Base-by-base conservation (phyloP, 1,140 invertebrate species). In the Achroia grisella region DNA sequence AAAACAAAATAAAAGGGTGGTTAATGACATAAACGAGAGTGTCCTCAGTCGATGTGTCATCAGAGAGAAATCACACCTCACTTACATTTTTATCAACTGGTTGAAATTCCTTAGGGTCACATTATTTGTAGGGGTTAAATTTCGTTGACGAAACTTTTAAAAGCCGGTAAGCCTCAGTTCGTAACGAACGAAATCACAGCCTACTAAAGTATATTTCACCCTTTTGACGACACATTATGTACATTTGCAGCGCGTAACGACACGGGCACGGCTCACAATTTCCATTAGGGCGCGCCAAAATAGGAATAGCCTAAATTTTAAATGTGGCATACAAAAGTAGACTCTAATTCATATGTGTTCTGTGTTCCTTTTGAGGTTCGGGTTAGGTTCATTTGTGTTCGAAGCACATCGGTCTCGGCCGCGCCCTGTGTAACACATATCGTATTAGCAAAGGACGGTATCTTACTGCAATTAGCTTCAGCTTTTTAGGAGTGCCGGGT, bases 151-250 rank as follows among this genome's bases (percentile, higher is more conserved):
- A 67, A 75, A 80, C 62, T 77, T 76, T 74, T 65, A 71, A 66
- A 74, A 76, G 68, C 64, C 58, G 56, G 62, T 63, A 69, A 74
- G 53, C 65, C 61, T 51, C 52, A 59, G 70, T 48, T 69, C 61
- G 52, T 56, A 56, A 60, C 55, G 62, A 69, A 74, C 62, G 52
- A 74, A 83, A 83, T 83, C 79, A 80, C 71, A 62, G 61, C 62
- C 60, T 67, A 64, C 62, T 71, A 72, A 76, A 80, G 75, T 83
- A 81, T 78, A 80, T 79, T 83, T 80, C 71, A 83, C 76, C 79
- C 79, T 81, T 81, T 83, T 83, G 77, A 81, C 71, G 77, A 79
- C 73, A 76, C 71, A 83, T 79, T 81, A 80, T 72, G 70, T 80
- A 83, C 77, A 81, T 83, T 83, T 71, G 71, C 73, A 77, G 71